Evolutionary conservation across 2,113 vertebrate genomes (phyloP).

Genomic region (Saguinus midas): DNA sequence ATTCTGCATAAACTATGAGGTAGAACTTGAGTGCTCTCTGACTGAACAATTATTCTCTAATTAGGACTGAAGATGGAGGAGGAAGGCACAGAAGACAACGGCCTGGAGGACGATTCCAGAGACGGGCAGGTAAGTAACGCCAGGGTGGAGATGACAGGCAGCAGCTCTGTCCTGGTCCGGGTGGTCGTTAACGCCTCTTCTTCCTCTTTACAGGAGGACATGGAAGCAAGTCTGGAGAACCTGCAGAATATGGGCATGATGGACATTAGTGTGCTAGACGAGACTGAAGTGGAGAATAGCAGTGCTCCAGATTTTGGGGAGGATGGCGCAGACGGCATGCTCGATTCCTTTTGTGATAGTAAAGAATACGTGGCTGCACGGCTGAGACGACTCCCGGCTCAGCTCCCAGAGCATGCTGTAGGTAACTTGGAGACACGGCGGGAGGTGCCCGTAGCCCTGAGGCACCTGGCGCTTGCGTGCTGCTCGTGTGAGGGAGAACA

Average conservation of each 20-base stretch:
- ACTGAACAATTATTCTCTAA: constrained; percentile 29
- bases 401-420: constrained; percentile 82
- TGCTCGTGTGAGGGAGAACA: not conserved
- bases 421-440: constrained; percentile 72
- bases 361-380: constrained; percentile 81
- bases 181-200: not conserved
- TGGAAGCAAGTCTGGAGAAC: constrained; percentile 87
- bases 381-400: constrained; percentile 78
- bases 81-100: constrained; percentile 90
- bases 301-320: constrained; percentile 83
- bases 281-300: constrained; percentile 89
- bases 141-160: rapidly evolving
- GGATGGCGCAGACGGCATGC: constrained; percentile 82
- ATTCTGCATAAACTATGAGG: not conserved
- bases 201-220: constrained; percentile 85
- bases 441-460: constrained; percentile 57
- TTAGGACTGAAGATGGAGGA: constrained; percentile 88
- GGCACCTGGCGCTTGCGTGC: constrained; percentile 78
- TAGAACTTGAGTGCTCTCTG: not conserved
- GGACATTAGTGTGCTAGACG: constrained; percentile 91
- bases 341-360: constrained; percentile 83
- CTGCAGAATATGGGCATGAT: constrained; percentile 92
- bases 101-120: constrained; percentile 91
- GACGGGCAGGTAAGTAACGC: constrained; percentile 88
- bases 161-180: not conserved